Base-by-base conservation (phyloP, 1,140 invertebrate species). In the Philopotamus ludificatus region DNA sequence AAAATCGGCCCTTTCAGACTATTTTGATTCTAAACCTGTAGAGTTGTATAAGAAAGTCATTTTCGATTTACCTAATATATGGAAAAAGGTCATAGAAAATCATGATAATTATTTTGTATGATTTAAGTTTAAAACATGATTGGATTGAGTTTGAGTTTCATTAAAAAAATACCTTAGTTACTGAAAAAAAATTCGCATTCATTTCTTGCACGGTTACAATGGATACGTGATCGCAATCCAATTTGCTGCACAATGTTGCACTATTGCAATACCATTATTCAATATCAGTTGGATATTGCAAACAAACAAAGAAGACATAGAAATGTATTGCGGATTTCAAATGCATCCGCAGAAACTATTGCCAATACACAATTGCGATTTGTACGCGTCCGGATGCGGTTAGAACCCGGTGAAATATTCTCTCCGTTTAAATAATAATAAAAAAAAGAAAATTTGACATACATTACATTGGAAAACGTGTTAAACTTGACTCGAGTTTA, bases 291-390 rank as follows among this genome's bases (percentile, higher is more conserved):
- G 59, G 1, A 58, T 20, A 55, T 55, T 51, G 44, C 39, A 63
- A 67, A 67, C 41, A 49, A 64, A 65, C 59, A 49, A 16, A 65
- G 67, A 69, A 69, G 60, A 58, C 67, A 18, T 69, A 69, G 21
- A 58, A 69, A 58, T 66, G 59, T 54, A 39, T 41, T 45, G 62
- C 51, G 63, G 39, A 69, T 65, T 65, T 50, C 67, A 68, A 50
- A 65, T n/a, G 50, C 45, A 67, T 15, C 28, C 18, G 50, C 20
- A 3, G 15, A 51, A 51, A 23, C 15, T 26, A 12, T 53, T 22
- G 22, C 15, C 15, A 53, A 53, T 23, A 26, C 10, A 50, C 3
- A 20, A 10, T 20, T 26, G 22, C 16, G 22, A 28, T 16, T 25
- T 53, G 28, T 9, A 44, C 42, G 3, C 42, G n/a, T 44, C 20